Evolutionary conservation across 1,140 invertebrate genomes (phyloP), one percentile per base, ranked within the genome.

Genomic region (Augochlora pura): DNA sequence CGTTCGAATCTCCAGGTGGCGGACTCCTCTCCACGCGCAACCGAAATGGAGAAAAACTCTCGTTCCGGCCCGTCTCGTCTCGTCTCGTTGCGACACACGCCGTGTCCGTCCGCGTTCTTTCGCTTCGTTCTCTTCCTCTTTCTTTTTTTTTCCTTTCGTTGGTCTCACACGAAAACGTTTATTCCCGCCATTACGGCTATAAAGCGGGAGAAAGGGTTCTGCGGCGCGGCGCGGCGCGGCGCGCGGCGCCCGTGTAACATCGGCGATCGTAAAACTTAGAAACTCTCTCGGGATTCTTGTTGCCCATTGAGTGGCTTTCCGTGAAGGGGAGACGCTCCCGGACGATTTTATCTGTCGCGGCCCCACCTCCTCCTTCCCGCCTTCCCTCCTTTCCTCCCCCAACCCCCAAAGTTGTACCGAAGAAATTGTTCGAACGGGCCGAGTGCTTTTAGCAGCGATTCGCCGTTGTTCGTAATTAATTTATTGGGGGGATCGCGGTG

Each of bases 171-270:
- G 59, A 27, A 32, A 27, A 62, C 23, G 25, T 32, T 27, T 25
- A 25, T 63, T 63, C 60, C 12, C 27, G 60, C 54, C 54, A 57
- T 57, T n/a, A n/a, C 54, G 21, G 54, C 54, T n/a, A n/a, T 57
- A 57, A 57, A 57, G 18, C 54, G 54, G 49, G 54, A 57, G 54
- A 57, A 57, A 57, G 54, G 54, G 54, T 57, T 57, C 54, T n/a
- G n/a, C n/a, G n/a, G n/a, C n/a, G n/a, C n/a, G n/a, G n/a, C n/a
- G n/a, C 54, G 52, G 52, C 49, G 49, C 42, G 42, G 42, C 42
- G 39, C 39, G 42, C 10, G 10, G 0, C 10, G 49, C 21, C 54
- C 54, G 54, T 57, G 54, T 57, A n/a, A 57, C 54, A 7, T 57
- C 21, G 54, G n/a, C 8, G 54, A 2, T 57, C 54, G 54, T 57